Conservation (phyloP, 2,113 vertebrate genomes). For the Axis porcinus region DNA sequence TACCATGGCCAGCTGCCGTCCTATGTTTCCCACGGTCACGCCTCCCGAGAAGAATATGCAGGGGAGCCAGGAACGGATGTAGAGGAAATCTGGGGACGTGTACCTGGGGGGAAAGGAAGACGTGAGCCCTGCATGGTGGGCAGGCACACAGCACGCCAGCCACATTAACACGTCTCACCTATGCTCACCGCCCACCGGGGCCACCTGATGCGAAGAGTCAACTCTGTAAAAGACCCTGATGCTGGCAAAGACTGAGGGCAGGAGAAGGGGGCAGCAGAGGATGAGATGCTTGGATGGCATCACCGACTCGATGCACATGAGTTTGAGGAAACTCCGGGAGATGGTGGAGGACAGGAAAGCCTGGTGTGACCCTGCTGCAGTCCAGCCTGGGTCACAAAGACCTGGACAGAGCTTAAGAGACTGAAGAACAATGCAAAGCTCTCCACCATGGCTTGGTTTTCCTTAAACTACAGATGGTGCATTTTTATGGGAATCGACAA, state of each 20-base stretch:
- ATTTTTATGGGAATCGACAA: fast-evolving
- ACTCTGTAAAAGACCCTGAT: background rate
- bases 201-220: background rate
- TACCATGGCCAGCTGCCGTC: conserved; percentile 96
- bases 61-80: conserved; percentile 97
- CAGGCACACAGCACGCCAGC: background rate
- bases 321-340: background rate
- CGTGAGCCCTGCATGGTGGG: fast-evolving
- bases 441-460: background rate
- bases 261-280: background rate
- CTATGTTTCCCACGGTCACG: conserved; percentile 98
- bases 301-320: background rate
- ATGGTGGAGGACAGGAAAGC: background rate
- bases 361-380: background rate
- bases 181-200: fast-evolving
- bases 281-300: background rate
- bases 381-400: background rate
- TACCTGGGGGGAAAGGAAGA: conserved; percentile 81
- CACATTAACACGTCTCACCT: fast-evolving
- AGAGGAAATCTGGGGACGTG: conserved; percentile 96
- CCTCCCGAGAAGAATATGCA: conserved; percentile 99
- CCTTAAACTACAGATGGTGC: fast-evolving
- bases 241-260: background rate
- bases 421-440: background rate
- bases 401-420: background rate